Evolutionary conservation across 1,140 invertebrate genomes (phyloP), one percentile per base, ranked within the genome.

Genomic region (Eufriesea mexicana): DNA sequence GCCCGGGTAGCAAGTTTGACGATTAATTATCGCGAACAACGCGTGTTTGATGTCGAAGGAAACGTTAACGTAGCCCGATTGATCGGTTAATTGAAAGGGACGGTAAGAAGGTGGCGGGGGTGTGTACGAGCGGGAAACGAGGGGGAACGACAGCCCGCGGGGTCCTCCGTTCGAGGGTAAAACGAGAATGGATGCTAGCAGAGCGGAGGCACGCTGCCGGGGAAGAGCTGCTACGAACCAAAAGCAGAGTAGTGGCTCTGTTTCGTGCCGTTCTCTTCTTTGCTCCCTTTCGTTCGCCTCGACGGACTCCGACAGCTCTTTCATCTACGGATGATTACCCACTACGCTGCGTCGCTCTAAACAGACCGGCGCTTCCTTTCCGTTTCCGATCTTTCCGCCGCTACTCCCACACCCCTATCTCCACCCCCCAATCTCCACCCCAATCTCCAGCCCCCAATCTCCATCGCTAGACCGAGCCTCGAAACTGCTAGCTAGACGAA

Each of bases 1-100:
- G 16, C 55, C 75, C 66, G 67, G 66, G 74, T 82, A 71, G 57
- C 73, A 87, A 89, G 86, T 90, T 86, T 84, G 86, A 90, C 90
- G 91, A 93, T 93, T 92, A 93, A 92, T 92, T 93, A 93, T 92
- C 93, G 91, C 90, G 87, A 91, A 92, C 91, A 88, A 91, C 87
- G 91, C 86, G 90, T 92, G 92, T 94, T 93, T 93, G 91, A 93
- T 92, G 91, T 91, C 88, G 83, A 86, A 89, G 89, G 86, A 83
- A 90, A 89, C 88, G 90, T 84, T 83, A 85, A 88, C 81, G 83
- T 82, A 64, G 70, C 80, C 87, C 91, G 92, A 94, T 94, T 94
- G 93, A 94, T 94, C 91, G 92, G 91, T 93, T 93, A 93, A 94
- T 94, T 94, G 91, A 92, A 93, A 94, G 91, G 91, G 92, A 89